phyloP scores from a whole-genome alignment of 2,888 invertebrate genomes.

The Hipparchia semele region DNA sequence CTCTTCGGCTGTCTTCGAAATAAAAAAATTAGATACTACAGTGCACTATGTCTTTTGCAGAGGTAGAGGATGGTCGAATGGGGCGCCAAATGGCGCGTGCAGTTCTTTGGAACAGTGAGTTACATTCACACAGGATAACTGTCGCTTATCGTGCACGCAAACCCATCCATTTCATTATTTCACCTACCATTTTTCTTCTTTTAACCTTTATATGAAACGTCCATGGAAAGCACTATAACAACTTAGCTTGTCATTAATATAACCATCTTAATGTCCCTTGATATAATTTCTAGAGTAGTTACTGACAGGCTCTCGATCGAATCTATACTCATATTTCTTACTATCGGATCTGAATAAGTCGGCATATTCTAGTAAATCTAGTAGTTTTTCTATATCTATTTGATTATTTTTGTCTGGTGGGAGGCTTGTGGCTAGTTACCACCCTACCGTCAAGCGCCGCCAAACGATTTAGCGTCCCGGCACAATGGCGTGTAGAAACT shows the following conservation, averaged over 20 bases:
- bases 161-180: constrained; percentile 11
- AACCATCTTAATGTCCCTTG: too few relatives aligned
- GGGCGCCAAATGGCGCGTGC: constrained; percentile 90
- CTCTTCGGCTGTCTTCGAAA: too few relatives aligned
- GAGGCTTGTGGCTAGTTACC: too few relatives aligned
- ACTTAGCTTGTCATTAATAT: too few relatives aligned
- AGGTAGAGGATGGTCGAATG: constrained; percentile 91
- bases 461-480: too few relatives aligned
- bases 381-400: too few relatives aligned
- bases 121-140: constrained; percentile 51
- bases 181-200: constrained; percentile 12
- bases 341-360: neutral
- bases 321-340: neutral
- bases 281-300: too few relatives aligned
- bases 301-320: too few relatives aligned
- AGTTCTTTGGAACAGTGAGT: constrained; percentile 94
- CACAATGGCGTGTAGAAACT: too few relatives aligned
- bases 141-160: constrained; percentile 51
- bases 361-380: too few relatives aligned
- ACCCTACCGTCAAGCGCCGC: too few relatives aligned
- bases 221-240: neutral
- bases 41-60: constrained; percentile 69
- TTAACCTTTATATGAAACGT: constrained; percentile 13
- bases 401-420: too few relatives aligned
- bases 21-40: neutral